Percentiles rank a stretch among this genome's conserved stretches.
phyloP scores from a whole-genome alignment of 2,888 invertebrate genomes.

The Eurytoma adleriae region DNA sequence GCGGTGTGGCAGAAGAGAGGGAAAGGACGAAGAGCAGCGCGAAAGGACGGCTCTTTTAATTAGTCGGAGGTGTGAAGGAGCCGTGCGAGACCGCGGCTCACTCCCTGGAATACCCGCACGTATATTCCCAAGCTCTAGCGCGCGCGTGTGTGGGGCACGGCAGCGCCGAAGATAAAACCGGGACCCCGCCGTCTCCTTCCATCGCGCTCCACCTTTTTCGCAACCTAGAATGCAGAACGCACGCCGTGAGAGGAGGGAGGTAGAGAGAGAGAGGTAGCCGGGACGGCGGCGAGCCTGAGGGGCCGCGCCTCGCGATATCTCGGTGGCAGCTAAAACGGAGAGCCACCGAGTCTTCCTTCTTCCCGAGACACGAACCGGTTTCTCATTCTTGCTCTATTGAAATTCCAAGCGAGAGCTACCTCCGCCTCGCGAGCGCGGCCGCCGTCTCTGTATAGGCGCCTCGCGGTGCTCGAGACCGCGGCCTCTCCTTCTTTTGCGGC shows the following conservation, averaged over 20 bases:
- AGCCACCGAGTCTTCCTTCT: conserved; percentile 8
- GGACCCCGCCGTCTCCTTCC: conserved; percentile 29
- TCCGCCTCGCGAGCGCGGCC: conserved; percentile 23
- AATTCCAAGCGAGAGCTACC: conserved; percentile 62
- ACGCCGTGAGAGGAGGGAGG: conserved; percentile 2
- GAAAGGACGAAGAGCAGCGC: background rate
- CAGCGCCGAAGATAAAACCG: conserved; percentile 32
- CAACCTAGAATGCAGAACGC: conserved; percentile 30
- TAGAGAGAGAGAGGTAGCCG: conserved; percentile 30
- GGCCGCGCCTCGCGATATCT: conserved; percentile 44
- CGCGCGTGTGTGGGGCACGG: background rate
- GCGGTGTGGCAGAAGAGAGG: conserved; percentile 15
- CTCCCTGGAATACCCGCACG: background rate
- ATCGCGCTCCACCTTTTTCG: conserved; percentile 17
- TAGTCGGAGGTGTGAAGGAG: conserved; percentile 71
- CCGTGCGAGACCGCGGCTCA: conserved; percentile 63
- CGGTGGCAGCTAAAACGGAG: background rate
- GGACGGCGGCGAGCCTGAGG: conserved; percentile 33
- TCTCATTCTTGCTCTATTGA: conserved; percentile 69
- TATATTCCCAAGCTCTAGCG: background rate
- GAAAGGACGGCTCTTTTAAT: conserved; percentile 69
- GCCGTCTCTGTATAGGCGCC: background rate
- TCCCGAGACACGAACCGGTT: conserved; percentile 65
- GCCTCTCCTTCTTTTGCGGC: background rate
- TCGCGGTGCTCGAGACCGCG: background rate